Evolutionary conservation across 2,113 vertebrate species (phyloP).

Genomic region (Lepus europaeus): DNA sequence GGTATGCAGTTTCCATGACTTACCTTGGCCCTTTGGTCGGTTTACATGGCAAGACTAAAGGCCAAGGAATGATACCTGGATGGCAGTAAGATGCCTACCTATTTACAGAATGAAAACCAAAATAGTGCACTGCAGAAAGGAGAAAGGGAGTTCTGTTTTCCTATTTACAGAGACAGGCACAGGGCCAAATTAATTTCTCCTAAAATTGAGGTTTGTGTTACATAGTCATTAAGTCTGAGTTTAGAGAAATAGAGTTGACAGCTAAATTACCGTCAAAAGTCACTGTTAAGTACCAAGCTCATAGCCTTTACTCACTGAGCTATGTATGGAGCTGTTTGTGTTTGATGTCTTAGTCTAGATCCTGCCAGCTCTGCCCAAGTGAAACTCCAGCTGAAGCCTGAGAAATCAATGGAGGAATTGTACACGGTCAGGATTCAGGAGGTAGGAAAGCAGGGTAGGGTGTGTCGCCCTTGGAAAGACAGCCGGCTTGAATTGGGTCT

Average conservation of each 20-base stretch:
- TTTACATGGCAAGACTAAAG: neutral
- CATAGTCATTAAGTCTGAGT: slow-evolving; percentile 64
- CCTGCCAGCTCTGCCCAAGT: slow-evolving; percentile 11
- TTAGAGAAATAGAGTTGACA: slow-evolving; percentile 58
- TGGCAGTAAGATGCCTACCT: neutral
- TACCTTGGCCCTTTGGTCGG: neutral
- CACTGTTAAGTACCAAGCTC: neutral
- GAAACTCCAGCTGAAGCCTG: slow-evolving; percentile 54
- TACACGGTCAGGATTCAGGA: neutral
- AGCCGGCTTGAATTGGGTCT: slow-evolving; percentile 55
- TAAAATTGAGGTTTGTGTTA: slow-evolving; percentile 58
- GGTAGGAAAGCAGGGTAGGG: neutral
- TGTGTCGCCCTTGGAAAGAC: slow-evolving; percentile 33
- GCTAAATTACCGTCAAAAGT: slow-evolving; percentile 68
- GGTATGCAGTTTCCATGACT: neutral
- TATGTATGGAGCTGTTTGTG: slow-evolving; percentile 28
- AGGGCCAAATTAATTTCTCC: slow-evolving; percentile 67
- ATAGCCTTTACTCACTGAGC: slow-evolving; percentile 3
- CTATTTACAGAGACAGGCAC: slow-evolving; percentile 2
- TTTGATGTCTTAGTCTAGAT: slow-evolving; percentile 70
- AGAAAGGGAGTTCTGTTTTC: slow-evolving; percentile 47
- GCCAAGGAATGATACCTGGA: neutral
- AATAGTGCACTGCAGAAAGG: neutral
- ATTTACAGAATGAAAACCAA: slow-evolving; percentile 44
- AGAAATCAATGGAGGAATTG: slow-evolving; percentile 70